Evolutionary conservation across 92 coral and sea anemone species (phyloP).

Genomic region (Actinernus sp.): DNA sequence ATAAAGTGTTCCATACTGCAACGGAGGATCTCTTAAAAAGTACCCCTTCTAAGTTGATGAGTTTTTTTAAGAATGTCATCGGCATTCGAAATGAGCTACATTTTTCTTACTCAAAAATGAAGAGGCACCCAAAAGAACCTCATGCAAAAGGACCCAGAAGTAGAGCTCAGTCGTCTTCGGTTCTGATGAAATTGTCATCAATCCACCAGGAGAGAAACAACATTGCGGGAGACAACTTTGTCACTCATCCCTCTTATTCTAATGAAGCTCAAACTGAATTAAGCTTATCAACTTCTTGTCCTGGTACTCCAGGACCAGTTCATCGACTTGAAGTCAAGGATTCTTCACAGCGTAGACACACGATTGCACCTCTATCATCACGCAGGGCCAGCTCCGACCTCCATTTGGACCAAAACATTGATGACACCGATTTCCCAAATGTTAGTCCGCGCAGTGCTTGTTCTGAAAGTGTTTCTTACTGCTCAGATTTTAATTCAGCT

Average conservation of each 20-base stretch:
- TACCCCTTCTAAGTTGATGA: slow-evolving; percentile 89
- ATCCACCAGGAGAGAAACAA: neutral
- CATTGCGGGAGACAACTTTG: neutral
- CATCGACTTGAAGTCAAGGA: neutral
- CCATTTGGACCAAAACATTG: neutral
- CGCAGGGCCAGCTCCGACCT: slow-evolving; percentile 1
- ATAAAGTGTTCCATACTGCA: slow-evolving; percentile 83
- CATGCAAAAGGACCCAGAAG: neutral
- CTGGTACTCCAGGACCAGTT: slow-evolving; percentile 18
- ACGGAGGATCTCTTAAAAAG: slow-evolving; percentile 92
- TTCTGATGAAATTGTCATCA: slow-evolving; percentile 12
- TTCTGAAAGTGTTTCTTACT: neutral
- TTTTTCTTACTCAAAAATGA: neutral
- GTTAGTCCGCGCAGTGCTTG: neutral
- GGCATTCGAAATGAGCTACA: slow-evolving; percentile 54
- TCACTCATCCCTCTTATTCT: neutral
- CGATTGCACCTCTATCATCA: neutral
- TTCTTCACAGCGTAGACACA: neutral
- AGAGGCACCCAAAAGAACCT: neutral
- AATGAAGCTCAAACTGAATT: neutral
- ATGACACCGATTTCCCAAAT: neutral
- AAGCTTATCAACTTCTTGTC: slow-evolving; percentile 23
- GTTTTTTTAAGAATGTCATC: slow-evolving; percentile 85
- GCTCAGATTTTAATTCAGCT: neutral
- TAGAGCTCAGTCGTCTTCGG: slow-evolving; percentile 27